These are phyloP conservation scores for Laspeyria flexula DNA, from an alignment of 2,888 invertebrate genomes.

Conservation along the genomic window DNA sequence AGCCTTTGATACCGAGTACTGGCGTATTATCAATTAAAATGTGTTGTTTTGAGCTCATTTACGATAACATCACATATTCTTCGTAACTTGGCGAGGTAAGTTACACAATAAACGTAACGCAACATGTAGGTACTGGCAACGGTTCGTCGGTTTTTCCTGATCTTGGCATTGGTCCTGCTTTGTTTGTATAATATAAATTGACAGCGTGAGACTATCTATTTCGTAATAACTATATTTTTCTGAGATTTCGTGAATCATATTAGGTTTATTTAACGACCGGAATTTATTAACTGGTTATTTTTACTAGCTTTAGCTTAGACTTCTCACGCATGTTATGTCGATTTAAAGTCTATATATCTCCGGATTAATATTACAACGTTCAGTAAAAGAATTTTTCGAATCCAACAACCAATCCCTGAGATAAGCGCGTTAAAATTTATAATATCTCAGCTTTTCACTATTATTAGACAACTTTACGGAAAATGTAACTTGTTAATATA, in stretches of 20 bases:
- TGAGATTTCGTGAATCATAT: neutral
- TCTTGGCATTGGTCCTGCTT: conserved; percentile 54
- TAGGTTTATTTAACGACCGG: no score
- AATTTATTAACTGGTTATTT: no score
- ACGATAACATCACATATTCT: conserved; percentile 36
- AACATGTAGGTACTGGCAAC: conserved; percentile 40
- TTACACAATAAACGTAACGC: conserved; percentile 48
- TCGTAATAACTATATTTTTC: conserved; percentile 1
- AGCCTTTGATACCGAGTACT: neutral
- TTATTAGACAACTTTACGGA: no score
- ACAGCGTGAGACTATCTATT: conserved; percentile 19
- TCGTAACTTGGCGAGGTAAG: conserved; percentile 38
- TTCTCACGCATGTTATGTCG: no score
- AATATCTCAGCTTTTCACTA: no score
- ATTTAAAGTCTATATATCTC: no score
- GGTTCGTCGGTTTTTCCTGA: conserved; percentile 52
- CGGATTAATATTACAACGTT: no score
- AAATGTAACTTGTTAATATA: no score
- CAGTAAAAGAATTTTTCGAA: no score
- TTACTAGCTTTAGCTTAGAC: no score
- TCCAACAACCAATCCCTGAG: no score
- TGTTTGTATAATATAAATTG: conserved; percentile 33
- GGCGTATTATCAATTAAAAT: conserved; percentile 2
- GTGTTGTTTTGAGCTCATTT: conserved; percentile 16
- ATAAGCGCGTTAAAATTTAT: no score